A percentile compares a stretch with the other conserved stretches of the same genome.
phyloP scores from a whole-genome alignment of 2,797 vertebrate species.

The Mastacembelus armatus region DNA sequence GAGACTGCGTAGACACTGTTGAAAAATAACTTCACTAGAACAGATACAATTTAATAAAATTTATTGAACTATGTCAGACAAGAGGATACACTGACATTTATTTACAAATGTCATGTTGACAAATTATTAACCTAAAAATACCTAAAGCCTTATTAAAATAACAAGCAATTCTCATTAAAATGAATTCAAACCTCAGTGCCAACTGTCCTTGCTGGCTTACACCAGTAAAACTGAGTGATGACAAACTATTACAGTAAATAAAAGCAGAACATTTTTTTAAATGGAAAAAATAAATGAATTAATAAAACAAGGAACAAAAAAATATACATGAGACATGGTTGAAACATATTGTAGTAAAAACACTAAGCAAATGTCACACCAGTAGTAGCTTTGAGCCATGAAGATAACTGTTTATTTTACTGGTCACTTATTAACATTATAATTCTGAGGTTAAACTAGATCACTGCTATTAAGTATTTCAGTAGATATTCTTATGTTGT shows the following conservation, averaged over 20 bases:
- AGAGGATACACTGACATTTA: not conserved
- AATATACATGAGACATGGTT: too few species aligned
- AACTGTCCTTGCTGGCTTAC: not conserved
- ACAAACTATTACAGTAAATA: not conserved
- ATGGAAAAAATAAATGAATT: not conserved
- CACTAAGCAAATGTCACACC: not conserved
- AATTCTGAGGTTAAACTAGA: not conserved
- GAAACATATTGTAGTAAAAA: not conserved
- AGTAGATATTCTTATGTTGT: not conserved
- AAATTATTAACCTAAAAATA: slow-evolving; percentile 2
- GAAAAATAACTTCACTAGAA: slow-evolving; percentile 19
- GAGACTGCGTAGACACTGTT: slow-evolving; percentile 7
- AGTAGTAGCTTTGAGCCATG: too few species aligned
- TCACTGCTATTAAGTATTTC: not conserved
- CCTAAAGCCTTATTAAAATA: too few species aligned
- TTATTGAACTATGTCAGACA: not conserved
- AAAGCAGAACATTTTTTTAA: not conserved
- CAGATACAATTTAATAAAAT: slow-evolving; percentile 1
- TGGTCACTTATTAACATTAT: not conserved
- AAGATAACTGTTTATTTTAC: too few species aligned
- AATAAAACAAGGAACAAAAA: not conserved
- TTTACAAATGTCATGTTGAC: not conserved
- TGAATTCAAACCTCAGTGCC: not conserved
- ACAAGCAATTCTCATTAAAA: slow-evolving; percentile 1
- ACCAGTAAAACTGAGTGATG: not conserved